Percentiles rank a stretch among this genome's conserved stretches.
phyloP scores from a whole-genome alignment of 1,140 invertebrate species.

The Megalonaias nervosa region DNA sequence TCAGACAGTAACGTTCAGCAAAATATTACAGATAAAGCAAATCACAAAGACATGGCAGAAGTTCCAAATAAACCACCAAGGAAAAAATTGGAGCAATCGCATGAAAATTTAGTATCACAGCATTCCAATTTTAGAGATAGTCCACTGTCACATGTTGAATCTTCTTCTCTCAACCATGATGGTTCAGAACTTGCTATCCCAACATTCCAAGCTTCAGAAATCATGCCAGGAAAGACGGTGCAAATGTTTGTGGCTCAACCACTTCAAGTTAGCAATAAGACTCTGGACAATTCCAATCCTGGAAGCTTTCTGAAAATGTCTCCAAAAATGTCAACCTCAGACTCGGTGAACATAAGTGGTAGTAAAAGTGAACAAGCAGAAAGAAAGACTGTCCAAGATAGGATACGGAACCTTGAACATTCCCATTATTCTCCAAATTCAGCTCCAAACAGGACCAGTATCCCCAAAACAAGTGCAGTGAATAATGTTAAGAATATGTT shows the following conservation, averaged over 20 bases:
- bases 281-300: too few relatives aligned
- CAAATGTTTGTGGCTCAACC: slow-evolving; percentile 21
- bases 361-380: too few relatives aligned
- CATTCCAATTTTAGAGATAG: slow-evolving; percentile 14
- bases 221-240: slow-evolving; percentile 12
- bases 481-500: too few relatives aligned
- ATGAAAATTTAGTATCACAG: slow-evolving; percentile 24
- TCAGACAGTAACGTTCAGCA: slow-evolving; percentile 45
- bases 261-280: neutral
- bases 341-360: too few relatives aligned
- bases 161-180: neutral
- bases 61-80: slow-evolving; percentile 40
- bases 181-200: slow-evolving; percentile 8
- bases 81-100: slow-evolving; percentile 39
- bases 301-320: too few relatives aligned
- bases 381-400: slow-evolving; percentile 33
- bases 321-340: too few relatives aligned
- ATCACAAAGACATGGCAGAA: slow-evolving; percentile 16
- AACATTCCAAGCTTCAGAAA: slow-evolving; percentile 22
- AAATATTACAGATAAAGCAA: too few relatives aligned
- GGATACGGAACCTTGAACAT: slow-evolving; percentile 35
- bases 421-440: slow-evolving; percentile 27
- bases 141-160: neutral
- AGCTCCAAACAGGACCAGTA: too few relatives aligned
- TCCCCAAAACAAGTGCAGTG: too few relatives aligned